These are phyloP conservation scores for Acropora yongei DNA, from an alignment of 64 coral and sea anemone species.

Conservation along the genomic window DNA sequence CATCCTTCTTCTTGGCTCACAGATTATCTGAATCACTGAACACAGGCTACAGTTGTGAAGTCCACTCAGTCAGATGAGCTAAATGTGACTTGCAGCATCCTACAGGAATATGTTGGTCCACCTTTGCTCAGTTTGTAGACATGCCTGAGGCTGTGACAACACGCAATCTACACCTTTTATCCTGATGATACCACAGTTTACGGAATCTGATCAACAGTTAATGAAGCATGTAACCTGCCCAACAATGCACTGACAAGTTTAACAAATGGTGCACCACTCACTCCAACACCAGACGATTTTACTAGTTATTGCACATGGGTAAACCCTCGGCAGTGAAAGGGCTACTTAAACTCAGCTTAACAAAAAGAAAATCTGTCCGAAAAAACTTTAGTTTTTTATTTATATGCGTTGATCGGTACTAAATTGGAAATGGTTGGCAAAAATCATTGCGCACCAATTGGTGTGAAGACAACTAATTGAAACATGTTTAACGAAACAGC, in stretches of 20 bases:
- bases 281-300: not conserved
- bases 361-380: too few relatives aligned
- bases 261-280: not conserved
- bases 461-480: too few relatives aligned
- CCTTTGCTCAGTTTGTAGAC: not conserved
- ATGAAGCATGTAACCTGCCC: not conserved
- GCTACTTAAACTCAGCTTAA: too few relatives aligned
- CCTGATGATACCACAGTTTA: not conserved
- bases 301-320: too few relatives aligned
- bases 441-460: too few relatives aligned
- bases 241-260: not conserved
- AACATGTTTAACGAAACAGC: too few relatives aligned
- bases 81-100: slow-evolving; percentile 20
- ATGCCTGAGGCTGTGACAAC: not conserved
- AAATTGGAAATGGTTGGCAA: too few relatives aligned
- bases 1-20: not conserved
- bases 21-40: not conserved
- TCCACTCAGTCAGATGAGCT: not conserved
- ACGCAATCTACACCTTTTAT: not conserved
- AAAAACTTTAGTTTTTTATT: too few relatives aligned
- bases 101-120: slow-evolving; percentile 35
- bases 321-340: too few relatives aligned
- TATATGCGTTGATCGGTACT: too few relatives aligned
- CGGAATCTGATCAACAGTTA: not conserved
- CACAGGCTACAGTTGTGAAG: not conserved